Percentiles rank a stretch among this genome's conserved stretches.
phyloP scores from a whole-genome alignment of 2,888 invertebrate genomes.

The Drosophila paramelanica region DNA sequence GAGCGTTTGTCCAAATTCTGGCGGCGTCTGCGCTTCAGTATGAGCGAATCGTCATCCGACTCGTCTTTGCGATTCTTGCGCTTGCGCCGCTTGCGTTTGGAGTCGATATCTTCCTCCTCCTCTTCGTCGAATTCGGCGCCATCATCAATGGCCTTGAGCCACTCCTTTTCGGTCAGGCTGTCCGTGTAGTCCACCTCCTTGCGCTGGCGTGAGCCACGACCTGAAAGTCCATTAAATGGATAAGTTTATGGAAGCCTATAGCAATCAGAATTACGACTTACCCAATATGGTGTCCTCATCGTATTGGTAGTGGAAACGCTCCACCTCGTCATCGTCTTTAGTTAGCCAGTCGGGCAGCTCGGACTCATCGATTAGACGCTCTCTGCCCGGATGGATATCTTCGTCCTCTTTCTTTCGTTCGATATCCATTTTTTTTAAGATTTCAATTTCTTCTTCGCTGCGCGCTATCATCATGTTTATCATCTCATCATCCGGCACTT shows the following conservation, averaged over 20 bases:
- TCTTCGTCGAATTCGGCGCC: constrained; percentile 88
- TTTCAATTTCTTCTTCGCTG: constrained; percentile 96
- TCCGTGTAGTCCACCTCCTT: constrained; percentile 99
- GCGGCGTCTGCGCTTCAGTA: constrained; percentile 83
- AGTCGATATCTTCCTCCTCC: constrained; percentile 89
- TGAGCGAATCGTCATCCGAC: constrained; percentile 86
- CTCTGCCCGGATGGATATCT: constrained; percentile 88
- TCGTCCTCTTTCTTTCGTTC: constrained; percentile 93
- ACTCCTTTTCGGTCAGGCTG: constrained; percentile 98
- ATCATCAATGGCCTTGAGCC: constrained; percentile 91
- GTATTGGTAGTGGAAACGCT: constrained; percentile 87
- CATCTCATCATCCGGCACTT: constrained; percentile 98
- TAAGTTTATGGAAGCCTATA: background rate
- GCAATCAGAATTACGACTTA: constrained; percentile 41
- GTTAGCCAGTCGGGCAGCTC: constrained; percentile 98
- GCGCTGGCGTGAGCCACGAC: constrained; percentile 94
- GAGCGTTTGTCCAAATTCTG: constrained; percentile 87
- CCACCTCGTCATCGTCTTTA: constrained; percentile 97
- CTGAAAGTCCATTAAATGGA: constrained; percentile 37
- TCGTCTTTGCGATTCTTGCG: constrained; percentile 87
- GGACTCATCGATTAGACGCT: constrained; percentile 95
- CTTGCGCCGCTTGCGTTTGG: constrained; percentile 87
- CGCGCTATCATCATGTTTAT: constrained; percentile 99
- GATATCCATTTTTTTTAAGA: constrained; percentile 96
- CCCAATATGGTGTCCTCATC: constrained; percentile 94